These are phyloP conservation scores for Eurypyga helias DNA, from an alignment of 2,113 vertebrate genomes.

Conservation along the genomic window DNA sequence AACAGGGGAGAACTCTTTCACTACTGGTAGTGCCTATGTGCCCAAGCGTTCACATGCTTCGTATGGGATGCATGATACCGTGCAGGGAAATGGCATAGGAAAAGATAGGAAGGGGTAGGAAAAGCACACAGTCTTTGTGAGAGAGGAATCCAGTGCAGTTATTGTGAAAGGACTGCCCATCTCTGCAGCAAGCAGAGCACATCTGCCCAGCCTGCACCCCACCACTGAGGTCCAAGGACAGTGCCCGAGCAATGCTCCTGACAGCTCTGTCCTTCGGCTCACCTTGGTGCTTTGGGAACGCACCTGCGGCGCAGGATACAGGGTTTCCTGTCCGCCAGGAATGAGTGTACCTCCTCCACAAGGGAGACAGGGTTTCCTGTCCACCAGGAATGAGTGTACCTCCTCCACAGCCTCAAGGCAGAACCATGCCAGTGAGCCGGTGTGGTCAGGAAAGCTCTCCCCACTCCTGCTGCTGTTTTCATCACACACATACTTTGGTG, in stretches of 20 bases:
- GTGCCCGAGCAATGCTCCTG: not conserved
- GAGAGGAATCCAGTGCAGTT: not conserved
- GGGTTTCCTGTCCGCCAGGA: not conserved
- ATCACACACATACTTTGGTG: not conserved
- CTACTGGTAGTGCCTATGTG: not conserved
- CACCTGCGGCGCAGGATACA: no score
- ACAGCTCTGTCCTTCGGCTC: not conserved
- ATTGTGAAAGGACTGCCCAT: not conserved
- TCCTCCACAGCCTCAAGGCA: not conserved
- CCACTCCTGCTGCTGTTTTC: not conserved
- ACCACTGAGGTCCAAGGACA: not conserved
- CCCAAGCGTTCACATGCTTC: not conserved
- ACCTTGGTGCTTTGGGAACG: not conserved
- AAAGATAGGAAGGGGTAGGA: not conserved
- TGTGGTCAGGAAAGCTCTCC: not conserved
- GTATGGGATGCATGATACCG: not conserved
- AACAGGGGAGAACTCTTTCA: rapidly evolving
- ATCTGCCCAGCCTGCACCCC: not conserved
- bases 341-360: not conserved
- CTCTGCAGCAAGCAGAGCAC: not conserved
- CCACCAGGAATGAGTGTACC: not conserved
- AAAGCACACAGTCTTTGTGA: not conserved
- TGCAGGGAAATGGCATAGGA: not conserved
- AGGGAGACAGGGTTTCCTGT: not conserved
- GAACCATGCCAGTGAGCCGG: not conserved